phyloP scores from a whole-genome alignment of 2,888 invertebrate species.

The Cynaeus angustus region DNA sequence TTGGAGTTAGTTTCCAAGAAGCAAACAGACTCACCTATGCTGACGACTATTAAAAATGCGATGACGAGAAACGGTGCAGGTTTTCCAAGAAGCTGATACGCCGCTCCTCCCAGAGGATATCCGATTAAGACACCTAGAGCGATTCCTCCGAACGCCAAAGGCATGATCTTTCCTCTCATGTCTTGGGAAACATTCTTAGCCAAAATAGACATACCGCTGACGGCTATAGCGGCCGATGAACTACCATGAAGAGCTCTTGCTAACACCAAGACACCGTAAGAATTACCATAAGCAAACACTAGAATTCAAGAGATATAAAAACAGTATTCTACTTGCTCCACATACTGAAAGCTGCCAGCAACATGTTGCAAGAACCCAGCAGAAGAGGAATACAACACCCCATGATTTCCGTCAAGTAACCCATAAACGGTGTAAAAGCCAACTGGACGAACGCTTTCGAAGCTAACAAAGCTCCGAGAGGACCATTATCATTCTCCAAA shows the following conservation, averaged over 20 bases:
- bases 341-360: constrained; percentile 81
- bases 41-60: constrained; percentile 75
- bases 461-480: constrained; percentile 80
- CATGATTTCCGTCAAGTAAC: constrained; percentile 77
- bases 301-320: constrained; percentile 35
- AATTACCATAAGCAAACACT: constrained; percentile 86
- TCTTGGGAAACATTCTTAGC: constrained; percentile 77
- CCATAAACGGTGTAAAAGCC: constrained; percentile 83
- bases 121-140: constrained; percentile 87
- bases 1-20: not conserved
- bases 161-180: constrained; percentile 82
- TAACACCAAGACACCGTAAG: constrained; percentile 79
- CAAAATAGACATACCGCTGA: constrained; percentile 87
- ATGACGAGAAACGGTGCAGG: constrained; percentile 83
- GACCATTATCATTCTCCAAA: constrained; percentile 78
- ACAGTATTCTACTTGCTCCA: constrained; percentile 47
- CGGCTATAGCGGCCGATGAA: constrained; percentile 85
- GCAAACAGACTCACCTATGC: constrained; percentile 69
- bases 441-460: constrained; percentile 89
- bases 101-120: constrained; percentile 86
- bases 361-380: constrained; percentile 79
- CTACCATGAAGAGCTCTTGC: constrained; percentile 87
- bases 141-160: constrained; percentile 85
- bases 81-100: constrained; percentile 85
- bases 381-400: constrained; percentile 82